Evolutionary conservation across 2,113 vertebrate species (phyloP).

Genomic region (Scolopax mira): DNA sequence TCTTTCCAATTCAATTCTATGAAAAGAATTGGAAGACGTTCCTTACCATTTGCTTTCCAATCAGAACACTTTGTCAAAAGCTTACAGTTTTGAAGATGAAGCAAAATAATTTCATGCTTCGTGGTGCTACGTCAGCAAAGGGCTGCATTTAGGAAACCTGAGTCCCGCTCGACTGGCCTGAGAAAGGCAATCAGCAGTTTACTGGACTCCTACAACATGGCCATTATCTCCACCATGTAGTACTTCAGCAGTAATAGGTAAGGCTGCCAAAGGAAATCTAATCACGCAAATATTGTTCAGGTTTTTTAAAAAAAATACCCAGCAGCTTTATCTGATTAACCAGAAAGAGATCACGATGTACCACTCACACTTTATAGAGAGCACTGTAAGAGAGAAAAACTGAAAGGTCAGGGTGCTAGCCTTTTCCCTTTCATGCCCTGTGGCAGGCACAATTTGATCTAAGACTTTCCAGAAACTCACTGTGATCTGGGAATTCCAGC

Average conservation of each 20-base stretch:
- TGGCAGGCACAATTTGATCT: not conserved
- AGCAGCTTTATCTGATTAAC: not conserved
- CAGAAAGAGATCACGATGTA: not conserved
- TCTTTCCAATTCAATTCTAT: not conserved
- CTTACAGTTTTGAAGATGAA: not conserved
- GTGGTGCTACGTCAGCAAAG: not conserved
- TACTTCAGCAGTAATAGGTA: not conserved
- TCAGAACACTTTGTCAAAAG: not conserved
- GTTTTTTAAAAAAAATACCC: not conserved
- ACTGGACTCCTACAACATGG: not conserved
- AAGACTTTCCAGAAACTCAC: not conserved
- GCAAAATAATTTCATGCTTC: not conserved
- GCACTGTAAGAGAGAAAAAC: not conserved
- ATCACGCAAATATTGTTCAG: not conserved
- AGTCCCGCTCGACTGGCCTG: not conserved
- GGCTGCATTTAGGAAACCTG: not conserved
- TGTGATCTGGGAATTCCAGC: not conserved
- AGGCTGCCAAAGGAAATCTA: not conserved
- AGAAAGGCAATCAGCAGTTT: not conserved
- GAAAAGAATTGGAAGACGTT: not conserved
- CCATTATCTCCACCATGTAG: not conserved
- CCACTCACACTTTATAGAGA: not conserved
- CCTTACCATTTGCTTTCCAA: not conserved
- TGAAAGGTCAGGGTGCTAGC: not conserved
- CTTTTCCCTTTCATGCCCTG: not conserved